Base-by-base conservation (phyloP, 2,113 vertebrate species). In the Hydropotes inermis region DNA sequence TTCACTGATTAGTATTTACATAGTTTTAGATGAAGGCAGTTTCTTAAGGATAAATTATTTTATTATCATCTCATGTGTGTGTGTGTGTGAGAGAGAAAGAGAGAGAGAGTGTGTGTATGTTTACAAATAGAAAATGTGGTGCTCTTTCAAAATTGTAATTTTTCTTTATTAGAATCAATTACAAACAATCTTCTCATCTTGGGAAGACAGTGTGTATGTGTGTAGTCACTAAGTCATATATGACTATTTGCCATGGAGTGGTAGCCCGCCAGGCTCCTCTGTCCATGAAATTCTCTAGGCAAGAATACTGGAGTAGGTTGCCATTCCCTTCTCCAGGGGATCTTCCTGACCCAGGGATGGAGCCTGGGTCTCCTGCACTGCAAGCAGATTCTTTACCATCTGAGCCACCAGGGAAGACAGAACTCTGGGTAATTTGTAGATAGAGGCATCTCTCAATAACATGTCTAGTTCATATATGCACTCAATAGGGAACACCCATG, bases 1-100 rank as follows among this genome's bases (percentile, higher is more conserved):
- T 91, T 60, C 87, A 43, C 17, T 79, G 55, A 30, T 79, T 60
- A 67, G 6, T 61, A 45, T 92, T 85, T 78, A 83, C 16, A 58
- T 45, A 5, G 89, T 96, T 98, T 95, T 70, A 67, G 58, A 95
- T 89, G 89, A 93, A 86, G 67, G 13, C 30, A 55, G 3, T 96
- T 94, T 96, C 39, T 94, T 84, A 96, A 61, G 16, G 11, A 74
- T 79, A 84, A 78, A 60, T 43, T 36, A 81, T 45, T 96, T 93
- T 87, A 89, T 89, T 94, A 93, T 12, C 2, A 64, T 36, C 13
- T 92, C 33, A 30, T 28, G 11, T 76, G 1, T 45, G 23, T 47
- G 14, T 79, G 43, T 61, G 86, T 94, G 16, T 33, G n/a, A 6
- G 15, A 21, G n/a, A 23, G 33, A 10, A n/a, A n/a, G n/a, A 39